phyloP scores from a whole-genome alignment of 2,888 invertebrate genomes.

The Tipula vernalis region DNA sequence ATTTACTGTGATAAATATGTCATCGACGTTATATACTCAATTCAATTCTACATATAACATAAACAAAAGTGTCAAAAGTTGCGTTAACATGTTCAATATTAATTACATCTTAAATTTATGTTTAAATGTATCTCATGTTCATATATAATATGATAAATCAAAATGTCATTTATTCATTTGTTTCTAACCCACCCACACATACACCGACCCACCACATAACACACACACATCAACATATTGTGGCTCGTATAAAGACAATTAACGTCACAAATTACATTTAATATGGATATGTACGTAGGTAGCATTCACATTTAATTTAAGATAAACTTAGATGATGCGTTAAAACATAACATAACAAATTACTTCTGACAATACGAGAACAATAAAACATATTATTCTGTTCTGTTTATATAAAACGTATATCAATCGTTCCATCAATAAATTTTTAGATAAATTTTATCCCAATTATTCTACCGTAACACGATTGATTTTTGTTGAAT shows the following conservation, averaged over 20 bases:
- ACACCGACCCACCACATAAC: too few relatives aligned
- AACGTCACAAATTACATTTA: neutral
- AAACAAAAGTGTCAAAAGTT: neutral
- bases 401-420: neutral
- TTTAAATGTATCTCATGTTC: neutral
- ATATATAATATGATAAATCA: neutral
- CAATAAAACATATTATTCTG: neutral
- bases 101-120: neutral
- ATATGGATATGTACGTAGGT: neutral
- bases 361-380: neutral
- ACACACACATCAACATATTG: neutral
- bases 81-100: neutral
- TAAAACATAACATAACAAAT: neutral
- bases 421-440: neutral
- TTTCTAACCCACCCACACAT: neutral
- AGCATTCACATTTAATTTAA: neutral
- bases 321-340: neutral
- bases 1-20: neutral
- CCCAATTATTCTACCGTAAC: neutral
- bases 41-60: neutral
- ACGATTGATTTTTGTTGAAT: neutral
- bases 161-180: neutral
- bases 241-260: neutral
- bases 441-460: neutral
- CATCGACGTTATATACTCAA: neutral